These are phyloP conservation scores for Eulemur coronatus DNA, from an alignment of 2,797 vertebrate genomes.

Conservation along the genomic window DNA sequence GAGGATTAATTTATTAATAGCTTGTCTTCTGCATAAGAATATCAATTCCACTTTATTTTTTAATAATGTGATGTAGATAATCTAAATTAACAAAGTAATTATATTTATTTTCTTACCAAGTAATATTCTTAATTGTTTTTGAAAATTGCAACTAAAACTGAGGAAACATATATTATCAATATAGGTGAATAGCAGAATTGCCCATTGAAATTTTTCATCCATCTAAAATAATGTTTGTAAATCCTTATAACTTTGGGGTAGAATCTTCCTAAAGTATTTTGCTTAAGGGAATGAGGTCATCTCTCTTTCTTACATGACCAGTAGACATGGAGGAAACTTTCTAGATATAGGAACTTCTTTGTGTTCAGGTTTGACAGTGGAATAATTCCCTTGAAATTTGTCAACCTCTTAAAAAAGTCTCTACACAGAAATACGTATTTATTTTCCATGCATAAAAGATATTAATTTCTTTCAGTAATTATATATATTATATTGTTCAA, in stretches of 20 bases:
- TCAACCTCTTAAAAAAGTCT: neutral
- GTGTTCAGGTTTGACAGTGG: neutral
- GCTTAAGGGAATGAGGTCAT: neutral
- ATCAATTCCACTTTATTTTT: slow-evolving; percentile 81
- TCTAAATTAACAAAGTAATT: slow-evolving; percentile 82
- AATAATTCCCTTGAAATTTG: neutral
- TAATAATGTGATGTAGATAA: slow-evolving; percentile 82
- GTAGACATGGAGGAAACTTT: neutral
- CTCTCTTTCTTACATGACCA: neutral
- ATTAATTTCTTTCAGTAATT: neutral
- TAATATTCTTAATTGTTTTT: slow-evolving; percentile 83
- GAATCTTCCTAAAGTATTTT: neutral
- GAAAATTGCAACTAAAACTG: slow-evolving; percentile 82
- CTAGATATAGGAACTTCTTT: neutral
- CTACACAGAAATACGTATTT: neutral
- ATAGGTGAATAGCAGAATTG: slow-evolving; percentile 4
- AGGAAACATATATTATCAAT: slow-evolving; percentile 70
- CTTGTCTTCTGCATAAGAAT: slow-evolving; percentile 79
- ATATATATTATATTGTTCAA: neutral
- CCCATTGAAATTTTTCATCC: neutral
- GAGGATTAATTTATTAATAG: slow-evolving; percentile 81
- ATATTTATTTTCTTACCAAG: slow-evolving; percentile 81
- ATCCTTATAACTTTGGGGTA: neutral
- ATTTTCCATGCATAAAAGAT: slow-evolving; percentile 17
- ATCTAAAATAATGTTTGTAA: neutral